Percentiles rank a stretch among this genome's conserved stretches.
phyloP scores from a whole-genome alignment of 2,888 invertebrate genomes.

The Athetis lepigone region DNA sequence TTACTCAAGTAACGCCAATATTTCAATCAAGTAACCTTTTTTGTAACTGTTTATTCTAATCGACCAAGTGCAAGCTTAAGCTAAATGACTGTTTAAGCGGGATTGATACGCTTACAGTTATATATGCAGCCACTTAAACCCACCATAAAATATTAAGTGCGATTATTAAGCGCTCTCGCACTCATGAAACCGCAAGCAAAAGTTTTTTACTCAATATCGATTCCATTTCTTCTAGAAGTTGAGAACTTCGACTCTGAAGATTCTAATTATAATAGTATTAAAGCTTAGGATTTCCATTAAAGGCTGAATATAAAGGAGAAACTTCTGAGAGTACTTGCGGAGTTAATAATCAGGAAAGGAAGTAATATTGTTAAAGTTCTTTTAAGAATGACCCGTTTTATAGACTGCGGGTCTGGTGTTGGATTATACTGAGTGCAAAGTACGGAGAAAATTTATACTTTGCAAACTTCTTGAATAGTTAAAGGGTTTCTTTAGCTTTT shows the following conservation, averaged over 20 bases:
- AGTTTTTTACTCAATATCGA: slow-evolving; percentile 20
- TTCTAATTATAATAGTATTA: slow-evolving; percentile 53
- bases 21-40: too few species aligned
- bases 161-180: not conserved
- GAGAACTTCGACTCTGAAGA: slow-evolving; percentile 31
- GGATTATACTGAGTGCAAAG: slow-evolving; percentile 34
- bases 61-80: too few species aligned
- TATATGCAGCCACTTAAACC: too few species aligned
- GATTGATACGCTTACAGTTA: too few species aligned
- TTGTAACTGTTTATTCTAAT: too few species aligned
- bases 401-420: slow-evolving; percentile 31
- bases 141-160: not conserved
- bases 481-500: slow-evolving; percentile 4
- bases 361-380: slow-evolving; percentile 60
- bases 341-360: slow-evolving; percentile 58
- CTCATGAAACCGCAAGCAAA: not conserved
- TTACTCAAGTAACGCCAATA: too few species aligned
- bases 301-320: slow-evolving; percentile 50
- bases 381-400: slow-evolving; percentile 42
- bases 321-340: slow-evolving; percentile 49
- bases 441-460: slow-evolving; percentile 15
- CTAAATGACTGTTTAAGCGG: too few species aligned
- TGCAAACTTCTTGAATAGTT: slow-evolving; percentile 30
- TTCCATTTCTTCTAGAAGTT: slow-evolving; percentile 25
- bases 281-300: slow-evolving; percentile 49